Base-by-base conservation (phyloP, 1,140 invertebrate genomes). In the Calephelis nemesis region DNA sequence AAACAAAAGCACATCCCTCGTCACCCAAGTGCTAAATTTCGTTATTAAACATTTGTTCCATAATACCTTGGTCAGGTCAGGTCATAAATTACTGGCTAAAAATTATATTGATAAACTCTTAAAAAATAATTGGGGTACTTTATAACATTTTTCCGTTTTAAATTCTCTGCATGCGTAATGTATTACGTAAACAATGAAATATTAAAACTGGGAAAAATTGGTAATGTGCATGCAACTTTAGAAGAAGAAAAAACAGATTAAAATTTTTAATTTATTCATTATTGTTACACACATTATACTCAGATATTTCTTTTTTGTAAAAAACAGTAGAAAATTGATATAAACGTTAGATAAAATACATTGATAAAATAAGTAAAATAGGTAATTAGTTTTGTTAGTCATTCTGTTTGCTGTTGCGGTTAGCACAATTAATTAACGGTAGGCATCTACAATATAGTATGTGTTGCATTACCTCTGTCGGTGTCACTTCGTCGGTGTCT, bases 381-480 rank as follows among this genome's bases (percentile, higher is more conserved):
- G 19, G 19, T 12, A 5, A 63, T 63, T 60, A 67, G 65, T 58
- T 58, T 60, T 12, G 69, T 70, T 70, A 73, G 39, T 45, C 4
- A 45, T 40, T 40, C 54, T 60, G 40, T 60, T 78, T 76, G 74
- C 19, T 76, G 69, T 78, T 79, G 49, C 81, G 82, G 65, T 84
- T 85, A 83, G 82, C 68, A 77, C 84, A 91, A 72, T 86, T 88
- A 50, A 88, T 88, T 68, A 89, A 73, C 60, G 87, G 84, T 58
- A 91, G 80, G 71, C 87, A 91, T 84, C 84, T 88, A 89, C 85
- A 91, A 73, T 90, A 89, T 64, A 90, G 76, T 73, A 85, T 74
- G 45, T 90, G 85, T 84, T 81, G 85, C 77, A 90, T 91, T 92
- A 92, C 92, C 90, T 92, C 92, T 68, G 92, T 91, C 8, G 92